Conservation (phyloP, 1,140 invertebrate species). For the Danaus plexippus region DNA sequence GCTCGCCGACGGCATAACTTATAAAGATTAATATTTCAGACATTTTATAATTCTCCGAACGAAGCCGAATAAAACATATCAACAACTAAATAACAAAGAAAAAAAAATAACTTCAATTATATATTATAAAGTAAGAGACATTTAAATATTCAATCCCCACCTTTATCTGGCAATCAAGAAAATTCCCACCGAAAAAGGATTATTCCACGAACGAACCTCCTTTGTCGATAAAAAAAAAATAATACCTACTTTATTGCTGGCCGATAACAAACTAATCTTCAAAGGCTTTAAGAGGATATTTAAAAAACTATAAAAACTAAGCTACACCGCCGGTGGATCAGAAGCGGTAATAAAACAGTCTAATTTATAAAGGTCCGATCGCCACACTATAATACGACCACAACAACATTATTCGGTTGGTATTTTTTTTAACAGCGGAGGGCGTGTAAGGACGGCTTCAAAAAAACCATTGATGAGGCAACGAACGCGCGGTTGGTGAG, state of each 20-base stretch:
- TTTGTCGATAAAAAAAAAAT: conserved; percentile 21
- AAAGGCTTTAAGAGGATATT: conserved; percentile 45
- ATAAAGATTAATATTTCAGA: not conserved
- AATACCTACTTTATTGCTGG: conserved; percentile 51
- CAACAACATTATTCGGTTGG: conserved; percentile 51
- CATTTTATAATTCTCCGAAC: too few relatives aligned
- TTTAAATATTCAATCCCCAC: conserved; percentile 14
- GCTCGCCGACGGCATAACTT: too few relatives aligned
- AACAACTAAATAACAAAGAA: too few relatives aligned
- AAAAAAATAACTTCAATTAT: too few relatives aligned
- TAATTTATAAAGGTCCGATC: conserved; percentile 50
- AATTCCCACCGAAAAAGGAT: conserved; percentile 24
- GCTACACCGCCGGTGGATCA: conserved; percentile 34
- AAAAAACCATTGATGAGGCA: conserved; percentile 59
- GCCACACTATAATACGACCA: conserved; percentile 42
- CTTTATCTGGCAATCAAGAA: conserved; percentile 33
- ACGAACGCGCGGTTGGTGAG: conserved; percentile 57
- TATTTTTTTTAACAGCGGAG: conserved; percentile 34
- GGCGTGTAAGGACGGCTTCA: conserved; percentile 11
- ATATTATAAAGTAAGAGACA: too few relatives aligned
- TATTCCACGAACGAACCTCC: conserved; percentile 25
- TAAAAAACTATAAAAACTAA: conserved; percentile 51
- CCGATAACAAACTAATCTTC: conserved; percentile 60
- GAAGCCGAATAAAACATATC: too few relatives aligned
- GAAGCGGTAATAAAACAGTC: conserved; percentile 54